phyloP scores from a whole-genome alignment of 2,797 vertebrate genomes.

The Falco concolor region DNA sequence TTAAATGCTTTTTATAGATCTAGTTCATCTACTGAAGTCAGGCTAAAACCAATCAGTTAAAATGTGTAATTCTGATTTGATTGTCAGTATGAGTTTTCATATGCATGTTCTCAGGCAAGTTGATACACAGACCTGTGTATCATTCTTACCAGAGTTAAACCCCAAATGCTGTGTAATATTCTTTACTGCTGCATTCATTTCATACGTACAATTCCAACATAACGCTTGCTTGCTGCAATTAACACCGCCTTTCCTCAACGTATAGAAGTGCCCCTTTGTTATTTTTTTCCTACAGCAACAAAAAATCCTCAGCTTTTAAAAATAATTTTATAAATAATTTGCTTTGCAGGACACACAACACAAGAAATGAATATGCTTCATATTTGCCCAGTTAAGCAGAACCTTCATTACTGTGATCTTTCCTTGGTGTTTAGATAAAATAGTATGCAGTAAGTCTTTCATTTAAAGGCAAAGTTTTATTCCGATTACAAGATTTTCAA shows the following conservation, averaged over 20 bases:
- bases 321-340: conserved; percentile 26
- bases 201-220: neutral
- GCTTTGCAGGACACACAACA: conserved; percentile 57
- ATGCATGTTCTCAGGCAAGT: conserved; percentile 2
- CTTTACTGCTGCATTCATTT: neutral
- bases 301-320: conserved; percentile 21
- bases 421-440: conserved; percentile 50
- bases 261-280: neutral
- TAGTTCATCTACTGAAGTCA: neutral
- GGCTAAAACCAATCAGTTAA: neutral
- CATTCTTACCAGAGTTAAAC: neutral
- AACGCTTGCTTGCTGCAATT: neutral
- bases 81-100: neutral
- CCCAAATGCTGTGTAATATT: neutral
- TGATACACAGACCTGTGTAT: neutral
- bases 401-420: conserved; percentile 19
- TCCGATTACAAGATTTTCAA: conserved; percentile 63
- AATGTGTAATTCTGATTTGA: conserved; percentile 13
- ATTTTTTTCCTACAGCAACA: conserved; percentile 2
- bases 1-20: neutral
- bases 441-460: conserved; percentile 50
- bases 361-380: conserved; percentile 34
- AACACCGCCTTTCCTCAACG: neutral
- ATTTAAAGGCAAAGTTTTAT: conserved; percentile 67
- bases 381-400: conserved; percentile 35